These are phyloP conservation scores for Branchinecta lindahli DNA, from an alignment of 1,140 invertebrate genomes.

Conservation along the genomic window DNA sequence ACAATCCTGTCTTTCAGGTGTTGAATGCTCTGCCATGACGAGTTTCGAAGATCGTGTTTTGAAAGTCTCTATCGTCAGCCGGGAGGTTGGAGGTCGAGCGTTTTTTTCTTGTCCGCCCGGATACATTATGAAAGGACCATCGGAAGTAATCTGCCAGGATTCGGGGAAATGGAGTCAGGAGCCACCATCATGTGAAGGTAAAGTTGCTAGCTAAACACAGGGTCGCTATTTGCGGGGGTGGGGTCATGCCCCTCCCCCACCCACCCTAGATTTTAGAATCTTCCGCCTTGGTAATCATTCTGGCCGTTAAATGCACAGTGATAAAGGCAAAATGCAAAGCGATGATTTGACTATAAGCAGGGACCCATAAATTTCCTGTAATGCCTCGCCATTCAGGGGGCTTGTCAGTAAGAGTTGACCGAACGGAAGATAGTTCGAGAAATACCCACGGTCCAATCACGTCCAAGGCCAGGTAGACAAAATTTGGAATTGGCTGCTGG, in stretches of 20 bases:
- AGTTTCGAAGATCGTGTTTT: constrained; percentile 36
- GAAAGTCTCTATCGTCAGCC: constrained; percentile 49
- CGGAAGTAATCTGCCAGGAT: constrained; percentile 55
- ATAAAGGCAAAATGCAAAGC: not conserved
- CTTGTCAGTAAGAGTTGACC: too few relatives aligned
- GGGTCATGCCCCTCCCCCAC: not conserved
- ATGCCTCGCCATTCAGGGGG: too few relatives aligned
- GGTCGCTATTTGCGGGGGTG: too few relatives aligned
- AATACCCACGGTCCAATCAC: too few relatives aligned
- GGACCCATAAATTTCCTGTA: too few relatives aligned
- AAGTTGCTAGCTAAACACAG: constrained; percentile 21
- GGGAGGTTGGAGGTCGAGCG: constrained; percentile 55
- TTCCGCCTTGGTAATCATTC: not conserved
- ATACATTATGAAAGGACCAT: constrained; percentile 52
- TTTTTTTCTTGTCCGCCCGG: constrained; percentile 62
- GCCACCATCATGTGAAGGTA: constrained; percentile 54
- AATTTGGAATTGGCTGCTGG: too few relatives aligned
- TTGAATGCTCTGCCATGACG: constrained; percentile 50
- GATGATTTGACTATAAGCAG: too few relatives aligned
- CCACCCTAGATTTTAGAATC: not conserved
- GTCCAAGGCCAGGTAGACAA: too few relatives aligned
- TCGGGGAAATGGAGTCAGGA: constrained; percentile 61
- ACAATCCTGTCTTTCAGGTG: constrained; percentile 32
- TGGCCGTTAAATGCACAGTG: not conserved
- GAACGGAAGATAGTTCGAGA: too few relatives aligned